A percentile compares a stretch with the other conserved stretches of the same genome.
These are phyloP conservation scores for Pseudocheirus occidentalis DNA, from an alignment of 2,797 vertebrate genomes.

Conservation along the genomic window DNA sequence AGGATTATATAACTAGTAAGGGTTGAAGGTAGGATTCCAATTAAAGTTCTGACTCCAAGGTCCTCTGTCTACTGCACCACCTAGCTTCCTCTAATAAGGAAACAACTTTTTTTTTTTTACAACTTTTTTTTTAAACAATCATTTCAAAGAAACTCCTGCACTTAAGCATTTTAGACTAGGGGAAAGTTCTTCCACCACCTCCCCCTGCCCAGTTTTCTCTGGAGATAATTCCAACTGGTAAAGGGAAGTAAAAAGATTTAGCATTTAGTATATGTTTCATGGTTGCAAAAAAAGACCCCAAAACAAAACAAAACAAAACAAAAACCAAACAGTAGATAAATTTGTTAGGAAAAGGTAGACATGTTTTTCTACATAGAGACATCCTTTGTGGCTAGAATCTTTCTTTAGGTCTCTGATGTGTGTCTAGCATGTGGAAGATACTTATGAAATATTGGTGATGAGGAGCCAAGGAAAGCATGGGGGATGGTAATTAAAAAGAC, in stretches of 20 bases:
- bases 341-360: not conserved
- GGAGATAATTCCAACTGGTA: not conserved
- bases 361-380: not conserved
- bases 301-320: too few species aligned
- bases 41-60: not conserved
- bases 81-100: not conserved
- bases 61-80: not conserved
- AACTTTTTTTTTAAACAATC: not conserved
- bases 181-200: not conserved
- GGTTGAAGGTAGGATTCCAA: not conserved
- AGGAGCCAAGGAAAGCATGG: not conserved
- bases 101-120: not conserved
- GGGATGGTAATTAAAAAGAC: not conserved
- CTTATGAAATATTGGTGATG: not conserved
- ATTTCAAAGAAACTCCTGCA: not conserved
- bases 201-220: not conserved
- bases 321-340: not conserved
- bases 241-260: not conserved
- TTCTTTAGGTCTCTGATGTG: not conserved
- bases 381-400: not conserved
- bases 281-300: not conserved
- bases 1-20: not conserved
- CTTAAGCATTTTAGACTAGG: not conserved
- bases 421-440: not conserved
- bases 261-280: not conserved